These are phyloP conservation scores for Drosophila cognata DNA, from an alignment of 2,888 invertebrate genomes.

Conservation along the genomic window DNA sequence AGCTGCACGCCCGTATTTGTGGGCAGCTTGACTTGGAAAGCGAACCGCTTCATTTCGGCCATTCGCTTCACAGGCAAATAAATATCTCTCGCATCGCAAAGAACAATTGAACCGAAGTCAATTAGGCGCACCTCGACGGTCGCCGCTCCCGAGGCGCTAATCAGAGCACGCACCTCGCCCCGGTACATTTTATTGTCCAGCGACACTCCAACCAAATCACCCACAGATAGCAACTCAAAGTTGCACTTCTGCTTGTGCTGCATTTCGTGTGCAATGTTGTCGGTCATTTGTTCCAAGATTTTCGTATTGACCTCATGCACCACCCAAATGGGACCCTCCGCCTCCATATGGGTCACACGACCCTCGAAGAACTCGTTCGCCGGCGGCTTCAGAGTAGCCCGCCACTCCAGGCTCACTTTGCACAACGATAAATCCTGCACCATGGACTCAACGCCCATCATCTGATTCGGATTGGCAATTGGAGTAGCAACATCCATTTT, in stretches of 20 bases:
- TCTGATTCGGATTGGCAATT: neutral
- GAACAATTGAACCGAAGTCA: conserved; percentile 40
- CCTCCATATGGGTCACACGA: conserved; percentile 35
- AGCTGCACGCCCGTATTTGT: conserved; percentile 18
- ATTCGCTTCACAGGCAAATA: conserved; percentile 33
- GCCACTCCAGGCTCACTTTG: conserved; percentile 41
- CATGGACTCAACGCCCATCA: neutral
- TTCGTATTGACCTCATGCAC: conserved; percentile 14
- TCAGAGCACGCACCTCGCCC: conserved; percentile 29
- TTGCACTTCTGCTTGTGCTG: conserved; percentile 3
- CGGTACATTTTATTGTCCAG: conserved; percentile 29
- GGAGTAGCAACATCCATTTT: neutral
- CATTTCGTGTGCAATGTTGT: conserved; percentile 14
- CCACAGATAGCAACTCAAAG: conserved; percentile 19
- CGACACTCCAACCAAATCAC: conserved; percentile 35
- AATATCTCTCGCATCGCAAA: conserved; percentile 2
- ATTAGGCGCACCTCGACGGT: conserved; percentile 43
- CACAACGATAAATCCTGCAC: neutral
- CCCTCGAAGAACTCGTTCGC: conserved; percentile 40
- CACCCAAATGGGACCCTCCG: conserved; percentile 53
- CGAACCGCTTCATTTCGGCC: conserved; percentile 35
- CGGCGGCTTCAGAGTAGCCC: conserved; percentile 17
- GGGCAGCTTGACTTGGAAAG: conserved; percentile 39
- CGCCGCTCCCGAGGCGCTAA: neutral
- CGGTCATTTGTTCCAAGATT: conserved; percentile 20